Conservation (phyloP, 2,888 invertebrate genomes). For the Drepana falcataria region DNA sequence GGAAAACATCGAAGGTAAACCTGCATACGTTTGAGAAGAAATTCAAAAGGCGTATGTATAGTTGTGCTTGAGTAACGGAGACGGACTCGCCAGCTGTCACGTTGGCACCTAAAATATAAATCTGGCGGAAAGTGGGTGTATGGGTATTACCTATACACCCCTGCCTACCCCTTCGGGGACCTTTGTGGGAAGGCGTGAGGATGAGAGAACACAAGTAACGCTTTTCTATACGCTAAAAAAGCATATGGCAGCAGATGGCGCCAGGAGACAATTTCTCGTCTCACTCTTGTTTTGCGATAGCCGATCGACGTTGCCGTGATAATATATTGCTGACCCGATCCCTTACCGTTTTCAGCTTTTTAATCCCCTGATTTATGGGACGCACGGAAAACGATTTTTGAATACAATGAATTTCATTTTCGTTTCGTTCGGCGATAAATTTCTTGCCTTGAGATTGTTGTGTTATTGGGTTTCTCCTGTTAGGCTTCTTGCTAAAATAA, state of each 20-base stretch:
- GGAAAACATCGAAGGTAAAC: too few species aligned
- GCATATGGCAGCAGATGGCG: conserved; percentile 28
- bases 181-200: too few species aligned
- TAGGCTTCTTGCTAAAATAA: neutral
- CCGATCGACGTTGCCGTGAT: conserved; percentile 34
- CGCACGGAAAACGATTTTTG: conserved; percentile 40
- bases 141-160: too few species aligned
- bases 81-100: too few species aligned
- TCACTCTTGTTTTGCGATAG: conserved; percentile 34
- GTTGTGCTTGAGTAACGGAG: too few species aligned
- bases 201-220: too few species aligned
- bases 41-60: too few species aligned
- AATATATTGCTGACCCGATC: conserved; percentile 48
- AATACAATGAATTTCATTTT: conserved; percentile 42
- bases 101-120: too few species aligned
- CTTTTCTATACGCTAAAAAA: conserved; percentile 9
- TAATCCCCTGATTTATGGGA: conserved; percentile 52
- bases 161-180: too few species aligned
- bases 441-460: conserved; percentile 11
- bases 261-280: conserved; percentile 29
- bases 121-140: too few species aligned
- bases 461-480: neutral
- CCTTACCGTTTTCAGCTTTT: conserved; percentile 45
- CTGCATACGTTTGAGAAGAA: too few species aligned
- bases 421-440: conserved; percentile 21